Conservation (phyloP, 1,140 invertebrate species). For the Coenobita brevimanus region DNA sequence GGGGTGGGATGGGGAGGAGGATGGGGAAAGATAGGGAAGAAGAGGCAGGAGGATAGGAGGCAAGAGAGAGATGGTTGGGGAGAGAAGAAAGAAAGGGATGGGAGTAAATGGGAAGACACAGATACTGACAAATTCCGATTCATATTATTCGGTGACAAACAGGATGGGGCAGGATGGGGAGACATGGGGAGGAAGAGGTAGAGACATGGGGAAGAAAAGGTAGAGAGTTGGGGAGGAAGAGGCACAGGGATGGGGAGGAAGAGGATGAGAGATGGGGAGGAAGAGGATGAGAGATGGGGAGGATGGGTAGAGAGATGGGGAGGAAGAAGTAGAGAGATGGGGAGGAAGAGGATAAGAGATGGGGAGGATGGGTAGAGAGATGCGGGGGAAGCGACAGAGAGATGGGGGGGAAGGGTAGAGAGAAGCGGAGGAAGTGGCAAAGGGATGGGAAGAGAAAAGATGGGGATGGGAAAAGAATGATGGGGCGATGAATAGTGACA, state of each 20-base stretch:
- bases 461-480: no score
- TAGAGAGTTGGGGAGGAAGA: no score
- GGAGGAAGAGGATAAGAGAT: not conserved
- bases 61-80: not conserved
- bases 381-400: no score
- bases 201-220: no score
- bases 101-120: no score
- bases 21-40: no score
- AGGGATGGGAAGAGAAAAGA: no score
- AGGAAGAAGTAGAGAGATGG: not conserved
- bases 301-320: not conserved
- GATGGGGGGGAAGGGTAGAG: not conserved
- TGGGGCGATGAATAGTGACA: no score
- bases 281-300: not conserved
- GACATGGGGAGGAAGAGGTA: not conserved
- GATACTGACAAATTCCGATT: constrained; percentile 35
- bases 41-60: not conserved
- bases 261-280: not conserved
- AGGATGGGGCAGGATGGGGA: not conserved
- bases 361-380: not conserved
- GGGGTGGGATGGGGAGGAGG: not conserved
- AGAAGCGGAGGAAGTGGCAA: not conserved
- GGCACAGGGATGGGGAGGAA: not conserved
- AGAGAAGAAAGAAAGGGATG: no score
- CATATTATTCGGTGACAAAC: constrained; percentile 28